Percentiles rank a stretch among this genome's conserved stretches.
Conservation (phyloP, 2,113 vertebrate genomes). For the Lycocorax pyrrhopterus region DNA sequence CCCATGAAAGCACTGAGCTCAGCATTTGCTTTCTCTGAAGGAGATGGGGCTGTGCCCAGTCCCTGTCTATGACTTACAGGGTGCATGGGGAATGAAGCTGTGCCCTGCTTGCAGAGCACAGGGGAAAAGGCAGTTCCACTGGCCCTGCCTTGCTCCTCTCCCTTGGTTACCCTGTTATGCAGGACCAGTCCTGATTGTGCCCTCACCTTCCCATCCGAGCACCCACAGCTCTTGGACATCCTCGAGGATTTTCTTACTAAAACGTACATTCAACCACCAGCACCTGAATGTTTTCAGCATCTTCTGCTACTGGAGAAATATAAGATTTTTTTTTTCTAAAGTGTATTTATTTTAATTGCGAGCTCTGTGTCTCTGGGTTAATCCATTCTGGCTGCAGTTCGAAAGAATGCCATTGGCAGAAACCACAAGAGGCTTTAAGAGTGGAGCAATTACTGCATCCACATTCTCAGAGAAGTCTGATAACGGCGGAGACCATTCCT, state of each 20-base stretch:
- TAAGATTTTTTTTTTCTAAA: background rate
- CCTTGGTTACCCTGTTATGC: background rate
- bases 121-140: background rate
- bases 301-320: slow-evolving; percentile 1
- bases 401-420: slow-evolving; percentile 60
- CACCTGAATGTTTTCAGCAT: background rate
- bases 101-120: background rate
- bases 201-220: background rate
- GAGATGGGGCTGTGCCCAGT: background rate
- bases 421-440: slow-evolving; percentile 64
- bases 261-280: fast-evolving
- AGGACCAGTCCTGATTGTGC: background rate
- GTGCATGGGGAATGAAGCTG: background rate
- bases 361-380: slow-evolving; percentile 1
- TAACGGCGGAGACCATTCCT: slow-evolving; percentile 51
- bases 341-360: background rate
- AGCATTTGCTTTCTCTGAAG: background rate
- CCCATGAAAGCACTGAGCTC: background rate
- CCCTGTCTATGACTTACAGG: fast-evolving
- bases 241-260: background rate
- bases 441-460: slow-evolving; percentile 35
- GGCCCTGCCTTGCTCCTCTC: background rate
- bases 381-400: slow-evolving; percentile 34
- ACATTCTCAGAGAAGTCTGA: slow-evolving; percentile 67
- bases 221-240: too few relatives aligned